Evolutionary conservation across 2,888 invertebrate species (phyloP).

Genomic region (Dryadula phaetusa): DNA sequence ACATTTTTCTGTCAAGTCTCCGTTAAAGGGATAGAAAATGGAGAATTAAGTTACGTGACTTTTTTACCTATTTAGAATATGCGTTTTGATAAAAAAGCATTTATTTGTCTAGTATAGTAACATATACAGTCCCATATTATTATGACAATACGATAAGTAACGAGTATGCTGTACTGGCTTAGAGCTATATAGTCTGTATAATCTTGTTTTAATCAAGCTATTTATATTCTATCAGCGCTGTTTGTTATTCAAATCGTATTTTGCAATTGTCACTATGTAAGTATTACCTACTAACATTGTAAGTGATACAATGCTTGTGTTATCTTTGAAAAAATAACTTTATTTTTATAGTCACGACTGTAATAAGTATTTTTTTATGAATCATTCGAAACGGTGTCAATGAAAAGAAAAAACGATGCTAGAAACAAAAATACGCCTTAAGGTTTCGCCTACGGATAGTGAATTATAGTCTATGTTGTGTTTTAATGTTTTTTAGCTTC

Average conservation of each 20-base stretch:
- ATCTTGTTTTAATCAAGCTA: slow-evolving; percentile 26
- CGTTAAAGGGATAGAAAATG: background rate
- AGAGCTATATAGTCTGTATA: background rate
- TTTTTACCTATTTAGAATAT: background rate
- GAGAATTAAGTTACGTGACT: background rate
- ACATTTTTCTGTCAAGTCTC: background rate
- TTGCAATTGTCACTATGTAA: slow-evolving; percentile 13
- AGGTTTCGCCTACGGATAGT: background rate
- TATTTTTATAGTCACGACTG: background rate
- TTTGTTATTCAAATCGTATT: slow-evolving; percentile 31
- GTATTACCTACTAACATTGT: slow-evolving; percentile 5
- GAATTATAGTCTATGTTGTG: too few relatives aligned
- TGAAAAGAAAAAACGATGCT: too few relatives aligned
- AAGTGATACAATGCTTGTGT: background rate
- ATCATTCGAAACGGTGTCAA: background rate
- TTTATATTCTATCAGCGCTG: slow-evolving; percentile 28
- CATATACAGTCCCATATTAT: background rate
- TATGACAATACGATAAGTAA: background rate
- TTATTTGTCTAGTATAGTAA: too few relatives aligned
- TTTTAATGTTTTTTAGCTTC: too few relatives aligned
- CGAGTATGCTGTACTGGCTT: background rate
- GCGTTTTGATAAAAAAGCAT: background rate
- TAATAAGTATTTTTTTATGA: background rate
- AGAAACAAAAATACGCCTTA: background rate
- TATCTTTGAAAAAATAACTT: background rate